Evolutionary conservation across 2,113 vertebrate genomes (phyloP).

Genomic region (Sphaerodactylus townsendi): DNA sequence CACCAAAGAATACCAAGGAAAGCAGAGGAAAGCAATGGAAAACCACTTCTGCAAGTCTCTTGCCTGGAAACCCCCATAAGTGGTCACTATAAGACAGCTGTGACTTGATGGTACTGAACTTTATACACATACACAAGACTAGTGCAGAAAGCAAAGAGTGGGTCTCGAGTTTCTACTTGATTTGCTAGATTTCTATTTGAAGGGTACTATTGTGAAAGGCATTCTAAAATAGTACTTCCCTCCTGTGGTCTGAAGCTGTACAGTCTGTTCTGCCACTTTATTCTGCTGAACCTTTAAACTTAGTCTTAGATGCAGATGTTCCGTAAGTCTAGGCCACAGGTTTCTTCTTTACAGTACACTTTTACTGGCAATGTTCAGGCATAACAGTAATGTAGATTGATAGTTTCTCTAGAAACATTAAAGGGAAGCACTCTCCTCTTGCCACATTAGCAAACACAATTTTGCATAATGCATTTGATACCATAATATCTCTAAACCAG

Average conservation of each 20-base stretch:
- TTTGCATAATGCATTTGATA: slow-evolving; percentile 39
- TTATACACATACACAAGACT: no score
- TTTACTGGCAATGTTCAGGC: neutral
- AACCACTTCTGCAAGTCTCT: no score
- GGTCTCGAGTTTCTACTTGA: neutral
- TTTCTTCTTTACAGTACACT: neutral
- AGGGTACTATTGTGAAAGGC: neutral
- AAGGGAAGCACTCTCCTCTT: slow-evolving; percentile 42
- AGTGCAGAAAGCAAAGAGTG: neutral
- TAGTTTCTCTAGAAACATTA: slow-evolving; percentile 25
- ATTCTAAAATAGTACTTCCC: neutral
- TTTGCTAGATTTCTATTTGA: neutral
- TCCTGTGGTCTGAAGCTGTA: neutral
- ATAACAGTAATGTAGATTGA: neutral
- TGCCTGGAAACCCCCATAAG: no score
- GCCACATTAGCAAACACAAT: slow-evolving; percentile 36
- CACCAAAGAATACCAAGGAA: no score
- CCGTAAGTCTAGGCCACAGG: neutral
- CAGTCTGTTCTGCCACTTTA: neutral
- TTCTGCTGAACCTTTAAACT: neutral
- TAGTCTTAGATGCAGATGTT: neutral
- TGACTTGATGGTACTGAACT: no score
- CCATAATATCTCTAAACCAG: slow-evolving; percentile 36
- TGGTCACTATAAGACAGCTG: no score
- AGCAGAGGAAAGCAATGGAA: no score